A percentile compares a stretch with the other conserved stretches of the same genome.
phyloP scores from a whole-genome alignment of 2,113 vertebrate genomes.

The Melanotaenia duboulayi region DNA sequence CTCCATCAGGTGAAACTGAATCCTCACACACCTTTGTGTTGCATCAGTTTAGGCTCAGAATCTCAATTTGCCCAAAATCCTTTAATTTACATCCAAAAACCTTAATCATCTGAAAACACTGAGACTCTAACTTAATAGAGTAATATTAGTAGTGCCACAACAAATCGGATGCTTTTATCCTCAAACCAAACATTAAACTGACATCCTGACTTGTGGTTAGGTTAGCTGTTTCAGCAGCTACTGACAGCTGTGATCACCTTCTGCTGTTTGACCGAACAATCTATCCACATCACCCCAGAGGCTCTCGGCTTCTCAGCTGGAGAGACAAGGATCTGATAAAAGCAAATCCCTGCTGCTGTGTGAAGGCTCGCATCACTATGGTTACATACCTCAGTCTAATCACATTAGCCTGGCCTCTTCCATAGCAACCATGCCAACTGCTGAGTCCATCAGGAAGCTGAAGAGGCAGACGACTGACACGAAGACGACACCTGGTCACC shows the following conservation, averaged over 20 bases:
- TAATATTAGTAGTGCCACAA: too few relatives aligned
- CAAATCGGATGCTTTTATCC: too few relatives aligned
- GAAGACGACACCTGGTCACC: conserved; percentile 50
- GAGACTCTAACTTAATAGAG: too few relatives aligned
- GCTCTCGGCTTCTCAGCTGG: conserved; percentile 38
- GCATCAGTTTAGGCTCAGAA: background rate
- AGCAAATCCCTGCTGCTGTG: conserved; percentile 48
- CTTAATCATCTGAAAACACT: too few relatives aligned
- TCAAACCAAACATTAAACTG: too few relatives aligned
- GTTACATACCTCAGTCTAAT: conserved; percentile 68
- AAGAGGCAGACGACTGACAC: conserved; percentile 40
- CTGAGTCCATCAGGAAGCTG: conserved; percentile 56
- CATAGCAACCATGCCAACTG: conserved; percentile 74
- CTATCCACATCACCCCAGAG: background rate
- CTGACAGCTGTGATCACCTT: background rate
- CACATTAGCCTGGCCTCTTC: conserved; percentile 65
- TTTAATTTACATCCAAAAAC: too few relatives aligned
- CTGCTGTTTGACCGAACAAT: conserved; percentile 19
- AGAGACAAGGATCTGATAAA: conserved; percentile 34
- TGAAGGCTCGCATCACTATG: conserved; percentile 70
- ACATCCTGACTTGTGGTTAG: too few relatives aligned
- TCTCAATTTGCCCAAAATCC: too few relatives aligned
- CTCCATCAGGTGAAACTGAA: background rate
- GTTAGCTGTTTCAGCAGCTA: background rate
- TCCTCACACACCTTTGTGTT: conserved; percentile 8